Evolutionary conservation across 2,888 invertebrate genomes (phyloP), one percentile per base, ranked within the genome.

Genomic region (Stegana nigrithorax): DNA sequence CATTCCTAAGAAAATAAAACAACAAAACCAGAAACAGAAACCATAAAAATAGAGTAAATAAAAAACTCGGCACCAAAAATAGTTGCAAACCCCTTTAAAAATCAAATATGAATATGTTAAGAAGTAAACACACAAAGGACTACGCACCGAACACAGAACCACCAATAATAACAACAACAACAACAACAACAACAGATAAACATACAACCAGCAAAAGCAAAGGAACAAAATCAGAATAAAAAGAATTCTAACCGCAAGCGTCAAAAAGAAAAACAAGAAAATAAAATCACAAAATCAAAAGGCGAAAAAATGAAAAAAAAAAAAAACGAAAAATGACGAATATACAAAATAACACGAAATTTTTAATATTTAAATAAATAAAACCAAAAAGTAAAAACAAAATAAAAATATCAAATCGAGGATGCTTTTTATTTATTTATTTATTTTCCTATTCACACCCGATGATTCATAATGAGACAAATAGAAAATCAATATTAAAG

Each of bases 1-100:
- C 78, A 80, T 81, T 82, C 81, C 81, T 81, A 75, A 75, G 71
- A 66, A 67, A 67, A 36, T 53, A 55, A 67, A 62, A 61, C 65
- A 63, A 68, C 53, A 56, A 50, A 36, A 5, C n/a, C n/a, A n/a
- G n/a, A n/a, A n/a, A n/a, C n/a, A n/a, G n/a, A n/a, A n/a, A n/a
- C n/a, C n/a, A n/a, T n/a, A n/a, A n/a, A n/a, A n/a, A n/a, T n/a
- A n/a, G n/a, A n/a, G n/a, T n/a, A n/a, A n/a, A n/a, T n/a, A n/a
- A n/a, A n/a, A n/a, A n/a, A n/a, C n/a, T n/a, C n/a, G n/a, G n/a
- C n/a, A n/a, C n/a, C n/a, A n/a, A n/a, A n/a, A n/a, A n/a, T n/a
- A n/a, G n/a, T n/a, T n/a, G n/a, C n/a, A n/a, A n/a, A n/a, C n/a
- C n/a, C n/a, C n/a, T n/a, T n/a, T n/a, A n/a, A n/a, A n/a, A n/a